Percentiles rank a stretch among this genome's conserved stretches.
Conservation (phyloP, 2,113 vertebrate genomes). For the Nycticorax nycticorax region DNA sequence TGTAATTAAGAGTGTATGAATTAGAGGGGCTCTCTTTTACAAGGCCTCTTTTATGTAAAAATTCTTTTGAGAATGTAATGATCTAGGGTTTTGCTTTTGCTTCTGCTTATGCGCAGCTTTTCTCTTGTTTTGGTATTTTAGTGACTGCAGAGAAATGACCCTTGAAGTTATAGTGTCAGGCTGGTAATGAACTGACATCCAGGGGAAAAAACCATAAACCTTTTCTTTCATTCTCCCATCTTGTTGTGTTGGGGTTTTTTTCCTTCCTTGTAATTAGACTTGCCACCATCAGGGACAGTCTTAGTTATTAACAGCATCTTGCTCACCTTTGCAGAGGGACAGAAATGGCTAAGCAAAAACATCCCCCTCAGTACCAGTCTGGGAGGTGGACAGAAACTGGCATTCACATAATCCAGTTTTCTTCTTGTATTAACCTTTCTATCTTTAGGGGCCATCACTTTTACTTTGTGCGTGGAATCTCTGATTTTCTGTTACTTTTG, state of each 20-base stretch:
- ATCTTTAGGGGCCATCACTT: slow-evolving; percentile 24
- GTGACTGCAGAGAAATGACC: slow-evolving; percentile 72
- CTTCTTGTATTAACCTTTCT: slow-evolving; percentile 52
- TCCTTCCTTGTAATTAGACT: slow-evolving; percentile 71
- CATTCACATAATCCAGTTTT: slow-evolving; percentile 17
- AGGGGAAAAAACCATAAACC: slow-evolving; percentile 47
- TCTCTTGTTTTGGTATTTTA: slow-evolving; percentile 67
- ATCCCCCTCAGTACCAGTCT: background rate
- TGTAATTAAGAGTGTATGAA: background rate
- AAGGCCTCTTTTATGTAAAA: slow-evolving; percentile 42
- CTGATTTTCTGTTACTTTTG: slow-evolving; percentile 35
- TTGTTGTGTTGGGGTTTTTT: background rate
- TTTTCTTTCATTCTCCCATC: slow-evolving; percentile 49
- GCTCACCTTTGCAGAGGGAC: slow-evolving; percentile 55
- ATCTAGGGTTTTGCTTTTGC: slow-evolving; percentile 17
- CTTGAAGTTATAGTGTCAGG: slow-evolving; percentile 72
- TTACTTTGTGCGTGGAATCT: slow-evolving; percentile 12
- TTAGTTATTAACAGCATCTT: slow-evolving; percentile 64
- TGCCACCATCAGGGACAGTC: slow-evolving; percentile 59
- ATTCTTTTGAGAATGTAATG: slow-evolving; percentile 54
- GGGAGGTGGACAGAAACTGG: slow-evolving; percentile 1
- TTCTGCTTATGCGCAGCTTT: slow-evolving; percentile 37
- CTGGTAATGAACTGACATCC: slow-evolving; percentile 70
- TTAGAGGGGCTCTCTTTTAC: background rate
- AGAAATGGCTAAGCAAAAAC: slow-evolving; percentile 50